Percentiles rank a stretch among this genome's conserved stretches.
Evolutionary conservation across 35 echinoderm and acorn worm genomes (phyloP).

Genomic region (Holothuria glaberrima): DNA sequence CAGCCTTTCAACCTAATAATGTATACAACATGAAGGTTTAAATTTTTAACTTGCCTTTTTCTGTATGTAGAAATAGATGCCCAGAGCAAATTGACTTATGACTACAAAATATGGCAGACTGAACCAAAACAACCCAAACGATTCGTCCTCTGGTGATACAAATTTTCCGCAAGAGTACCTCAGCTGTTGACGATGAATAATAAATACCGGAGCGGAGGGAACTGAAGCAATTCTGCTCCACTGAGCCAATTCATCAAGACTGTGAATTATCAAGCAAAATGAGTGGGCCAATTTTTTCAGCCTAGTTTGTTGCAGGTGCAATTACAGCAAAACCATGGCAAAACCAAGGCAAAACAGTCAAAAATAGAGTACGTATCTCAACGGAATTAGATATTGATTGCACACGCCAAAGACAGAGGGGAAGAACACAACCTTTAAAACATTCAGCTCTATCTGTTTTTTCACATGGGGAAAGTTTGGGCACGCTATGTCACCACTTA

Average conservation of each 20-base stretch:
- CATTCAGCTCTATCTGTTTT: too few species aligned
- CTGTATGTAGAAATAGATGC: not conserved
- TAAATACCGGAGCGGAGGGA: constrained; percentile 24
- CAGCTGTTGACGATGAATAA: constrained; percentile 43
- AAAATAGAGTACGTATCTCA: not conserved
- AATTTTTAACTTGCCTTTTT: too few species aligned
- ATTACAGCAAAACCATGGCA: constrained; percentile 1
- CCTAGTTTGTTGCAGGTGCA: constrained; percentile 39
- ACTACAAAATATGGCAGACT: constrained; percentile 31
- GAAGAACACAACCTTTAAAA: too few species aligned
- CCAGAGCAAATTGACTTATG: constrained; percentile 35
- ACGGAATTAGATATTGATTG: too few species aligned
- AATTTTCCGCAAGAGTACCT: constrained; percentile 52
- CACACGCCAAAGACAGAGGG: too few species aligned
- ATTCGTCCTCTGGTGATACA: constrained; percentile 30
- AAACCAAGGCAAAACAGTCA: constrained; percentile 8
- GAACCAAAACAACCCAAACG: constrained; percentile 15
- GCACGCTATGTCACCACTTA: too few species aligned
- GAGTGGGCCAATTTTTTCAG: constrained; percentile 40
- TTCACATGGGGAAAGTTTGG: too few species aligned
- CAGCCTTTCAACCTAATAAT: too few species aligned
- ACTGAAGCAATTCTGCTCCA: constrained; percentile 31
- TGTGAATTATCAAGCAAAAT: constrained; percentile 15
- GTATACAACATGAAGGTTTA: too few species aligned
- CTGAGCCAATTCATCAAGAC: constrained; percentile 33